Percentiles rank a stretch among this genome's conserved stretches.
phyloP scores from a whole-genome alignment of 1,140 invertebrate genomes.

The Homalodisca vitripennis region DNA sequence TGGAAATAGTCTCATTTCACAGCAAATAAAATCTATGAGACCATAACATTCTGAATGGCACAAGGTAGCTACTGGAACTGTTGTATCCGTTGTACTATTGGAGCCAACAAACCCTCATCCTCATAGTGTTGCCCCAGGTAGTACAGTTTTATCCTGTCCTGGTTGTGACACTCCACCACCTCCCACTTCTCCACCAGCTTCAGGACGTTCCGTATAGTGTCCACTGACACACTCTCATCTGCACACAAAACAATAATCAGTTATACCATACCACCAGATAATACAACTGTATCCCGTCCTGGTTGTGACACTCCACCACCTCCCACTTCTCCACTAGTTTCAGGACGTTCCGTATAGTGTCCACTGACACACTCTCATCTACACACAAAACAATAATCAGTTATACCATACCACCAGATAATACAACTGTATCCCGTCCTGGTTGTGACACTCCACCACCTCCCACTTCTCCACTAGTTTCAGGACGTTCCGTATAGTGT shows the following conservation, averaged over 20 bases:
- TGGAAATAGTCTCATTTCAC: too few species aligned
- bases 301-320: conserved; percentile 66
- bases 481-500: background rate
- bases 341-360: conserved; percentile 78
- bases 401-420: too few species aligned
- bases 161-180: conserved; percentile 66
- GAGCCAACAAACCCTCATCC: conserved; percentile 43
- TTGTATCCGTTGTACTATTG: conserved; percentile 22
- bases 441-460: background rate
- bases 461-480: background rate
- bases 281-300: conserved; percentile 57
- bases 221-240: conserved; percentile 81
- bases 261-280: too few species aligned
- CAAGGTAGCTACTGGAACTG: conserved; percentile 23
- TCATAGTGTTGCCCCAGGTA: conserved; percentile 56
- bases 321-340: conserved; percentile 75
- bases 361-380: conserved; percentile 81
- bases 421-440: conserved; percentile 36
- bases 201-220: conserved; percentile 78
- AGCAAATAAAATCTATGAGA: too few species aligned
- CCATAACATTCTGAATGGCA: background rate
- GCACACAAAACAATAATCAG: conserved; percentile 47
- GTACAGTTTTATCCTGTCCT: conserved; percentile 56
- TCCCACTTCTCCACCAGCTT: conserved; percentile 75
- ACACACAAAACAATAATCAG: too few species aligned